Base-by-base conservation (phyloP, 1,140 invertebrate genomes). In the Meloidogyne exigua region DNA sequence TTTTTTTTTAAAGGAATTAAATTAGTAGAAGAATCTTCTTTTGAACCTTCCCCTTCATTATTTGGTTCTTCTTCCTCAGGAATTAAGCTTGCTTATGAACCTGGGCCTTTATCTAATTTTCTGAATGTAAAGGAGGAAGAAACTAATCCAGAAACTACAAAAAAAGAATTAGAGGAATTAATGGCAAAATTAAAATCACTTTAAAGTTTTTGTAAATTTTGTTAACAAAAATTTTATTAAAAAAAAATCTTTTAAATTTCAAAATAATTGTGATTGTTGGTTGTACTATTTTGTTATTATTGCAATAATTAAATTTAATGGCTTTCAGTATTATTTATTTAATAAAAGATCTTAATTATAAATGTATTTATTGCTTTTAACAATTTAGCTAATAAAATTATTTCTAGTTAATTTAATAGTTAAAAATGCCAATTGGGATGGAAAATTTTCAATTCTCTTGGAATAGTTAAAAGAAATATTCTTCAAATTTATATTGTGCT, bases 231-330 rank as follows among this genome's bases (percentile, higher is more conserved):
- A 5, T 49, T 42, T 44, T 57, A 57, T n/a, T n/a, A 7, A 9
- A n/a, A 21, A 57, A 49, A 18, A 39, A 39, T 39, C 10, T 10
- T 39, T 39, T 39, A 39, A 39, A 39, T 39, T 32, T 7, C 28
- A 39, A 39, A 57, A 57, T 57, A 57, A 57, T 57, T 57, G 49
- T 57, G 49, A 57, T 57, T 57, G 49, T 57, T 57, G 49, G n/a
- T n/a, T n/a, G n/a, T n/a, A n/a, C n/a, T n/a, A 57, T 44, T 15
- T 15, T 44, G 12, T 44, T n/a, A 21, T 49, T 18, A 18, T 18
- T 49, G 13, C 18, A 12, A 57, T 57, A 57, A 57, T 57, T 57
- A 57, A 57, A 57, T 57, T 39, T 39, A 39, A 39, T 7, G 2
- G 28, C 7, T 32, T 32, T 32, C n/a, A n/a, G 28, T 7, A 32